Base-by-base conservation (phyloP, 2,888 invertebrate genomes). In the Baronia brevicornis region DNA sequence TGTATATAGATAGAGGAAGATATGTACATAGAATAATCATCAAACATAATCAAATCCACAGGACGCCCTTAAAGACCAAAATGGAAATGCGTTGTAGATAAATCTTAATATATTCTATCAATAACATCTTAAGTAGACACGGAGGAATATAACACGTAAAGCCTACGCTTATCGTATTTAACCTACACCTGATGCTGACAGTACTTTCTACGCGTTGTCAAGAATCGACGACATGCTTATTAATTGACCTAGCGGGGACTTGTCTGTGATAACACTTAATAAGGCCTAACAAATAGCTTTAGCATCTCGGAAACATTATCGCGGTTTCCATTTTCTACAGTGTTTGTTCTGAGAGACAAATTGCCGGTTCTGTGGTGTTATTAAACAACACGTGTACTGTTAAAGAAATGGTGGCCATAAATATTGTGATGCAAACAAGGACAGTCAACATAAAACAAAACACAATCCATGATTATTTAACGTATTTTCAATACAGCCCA, bases 211-310 rank as follows among this genome's bases (percentile, higher is more conserved):
- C 31, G 36, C 25, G 27, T 28, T 32, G 36, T 36, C 35, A 30
- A 26, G 24, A 28, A 8, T 13, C 28, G 32, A n/a, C n/a, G n/a
- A 31, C 36, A 36, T 31, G 22, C 36, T 10, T 36, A 36, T 36
- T 36, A 36, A 36, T 36, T 36, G 28, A 31, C 27, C 17, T 39
- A 36, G 30, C 42, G 29, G 28, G 17, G 39, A 31, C 31, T 24
- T 43, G 47, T 47, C 51, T 39, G 28, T 41, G 52, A 54, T 54
- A 50, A 44, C 27, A 39, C 44, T 43, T 48, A 44, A 43, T 48
- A 45, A 37, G 44, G 42, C 25, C 33, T 49, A 40, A 55, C 48
- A 52, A 54, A 55, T 52, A 43, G 47, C 43, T 44, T 44, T 45
- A 38, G 37, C 41, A 41, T 43, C 42, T 40, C 32, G 8, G 26